Percentiles rank a stretch among this genome's conserved stretches.
phyloP scores from a whole-genome alignment of 35 echinoderm and acorn worm species.

The Hemicentrotus pulcherrimus region DNA sequence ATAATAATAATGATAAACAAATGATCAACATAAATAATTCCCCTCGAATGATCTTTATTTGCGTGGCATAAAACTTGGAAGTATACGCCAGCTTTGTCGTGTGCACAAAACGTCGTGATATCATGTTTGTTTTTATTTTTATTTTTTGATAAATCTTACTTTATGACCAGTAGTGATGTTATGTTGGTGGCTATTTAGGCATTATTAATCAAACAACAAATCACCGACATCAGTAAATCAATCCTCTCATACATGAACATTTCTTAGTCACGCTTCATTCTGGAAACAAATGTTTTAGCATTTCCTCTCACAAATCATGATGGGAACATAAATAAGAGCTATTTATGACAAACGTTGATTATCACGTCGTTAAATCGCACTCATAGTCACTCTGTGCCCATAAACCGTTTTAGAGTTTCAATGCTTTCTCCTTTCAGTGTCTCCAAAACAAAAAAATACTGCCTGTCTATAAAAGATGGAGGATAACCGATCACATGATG shows the following conservation, averaged over 20 bases:
- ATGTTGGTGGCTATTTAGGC: too few relatives aligned
- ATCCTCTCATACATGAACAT: neutral
- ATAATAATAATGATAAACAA: too few relatives aligned
- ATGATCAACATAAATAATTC: too few relatives aligned
- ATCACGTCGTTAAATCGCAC: constrained; percentile 31
- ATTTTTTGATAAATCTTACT: too few relatives aligned
- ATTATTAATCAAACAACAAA: neutral
- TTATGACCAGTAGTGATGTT: too few relatives aligned
- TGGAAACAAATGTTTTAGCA: neutral
- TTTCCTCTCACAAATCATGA: constrained; percentile 10
- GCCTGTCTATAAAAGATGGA: constrained; percentile 16
- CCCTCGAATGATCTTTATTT: too few relatives aligned
- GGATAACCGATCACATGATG: neutral
- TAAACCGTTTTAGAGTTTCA: constrained; percentile 44
- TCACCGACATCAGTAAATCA: neutral
- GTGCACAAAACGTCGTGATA: too few relatives aligned
- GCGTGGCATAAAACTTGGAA: too few relatives aligned
- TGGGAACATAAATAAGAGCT: neutral
- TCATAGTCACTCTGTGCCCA: constrained; percentile 32
- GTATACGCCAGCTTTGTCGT: too few relatives aligned
- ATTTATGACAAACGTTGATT: constrained; percentile 35
- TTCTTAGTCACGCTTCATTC: neutral
- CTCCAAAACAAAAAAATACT: neutral
- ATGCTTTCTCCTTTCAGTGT: neutral
- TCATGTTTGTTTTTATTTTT: too few relatives aligned